phyloP scores from a whole-genome alignment of 2,113 vertebrate species.

The Carassius carassius region DNA sequence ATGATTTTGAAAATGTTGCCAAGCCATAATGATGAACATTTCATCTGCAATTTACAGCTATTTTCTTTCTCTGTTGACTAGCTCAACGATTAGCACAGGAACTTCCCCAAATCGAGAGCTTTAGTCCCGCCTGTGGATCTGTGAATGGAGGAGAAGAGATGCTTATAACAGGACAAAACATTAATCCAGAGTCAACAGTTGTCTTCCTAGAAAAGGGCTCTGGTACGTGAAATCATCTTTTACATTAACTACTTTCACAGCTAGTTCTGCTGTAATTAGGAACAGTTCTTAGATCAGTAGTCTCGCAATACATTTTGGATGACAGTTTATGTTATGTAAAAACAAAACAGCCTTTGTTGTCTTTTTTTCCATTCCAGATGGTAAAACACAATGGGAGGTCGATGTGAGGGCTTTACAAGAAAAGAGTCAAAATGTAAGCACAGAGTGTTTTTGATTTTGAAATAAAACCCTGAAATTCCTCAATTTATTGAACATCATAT shows the following conservation, averaged over 20 bases:
- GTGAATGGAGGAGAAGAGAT: constrained; percentile 88
- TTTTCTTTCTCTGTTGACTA: constrained; percentile 61
- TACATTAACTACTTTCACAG: background rate
- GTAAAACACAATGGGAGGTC: constrained; percentile 88
- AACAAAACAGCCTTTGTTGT: background rate
- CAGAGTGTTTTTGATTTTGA: background rate
- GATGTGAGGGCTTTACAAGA: constrained; percentile 86
- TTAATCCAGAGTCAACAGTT: constrained; percentile 89
- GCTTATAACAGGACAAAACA: constrained; percentile 87
- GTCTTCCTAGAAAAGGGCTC: constrained; percentile 90
- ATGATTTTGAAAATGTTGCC: background rate
- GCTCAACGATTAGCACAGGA: constrained; percentile 95
- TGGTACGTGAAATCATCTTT: constrained; percentile 70
- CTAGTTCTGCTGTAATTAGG: background rate
- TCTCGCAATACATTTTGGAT: background rate
- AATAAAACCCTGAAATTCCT: background rate
- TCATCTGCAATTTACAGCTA: background rate
- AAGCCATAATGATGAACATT: background rate
- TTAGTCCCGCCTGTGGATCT: constrained; percentile 82
- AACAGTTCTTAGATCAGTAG: background rate
- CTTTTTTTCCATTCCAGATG: constrained; percentile 78
- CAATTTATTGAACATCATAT: background rate
- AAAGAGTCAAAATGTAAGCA: constrained; percentile 87
- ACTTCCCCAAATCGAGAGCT: constrained; percentile 90
- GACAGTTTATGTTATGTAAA: background rate